Evolutionary conservation across 2,888 invertebrate genomes (phyloP), one percentile per base, ranked within the genome.

Genomic region (Hirtodrosophila cameraria): DNA sequence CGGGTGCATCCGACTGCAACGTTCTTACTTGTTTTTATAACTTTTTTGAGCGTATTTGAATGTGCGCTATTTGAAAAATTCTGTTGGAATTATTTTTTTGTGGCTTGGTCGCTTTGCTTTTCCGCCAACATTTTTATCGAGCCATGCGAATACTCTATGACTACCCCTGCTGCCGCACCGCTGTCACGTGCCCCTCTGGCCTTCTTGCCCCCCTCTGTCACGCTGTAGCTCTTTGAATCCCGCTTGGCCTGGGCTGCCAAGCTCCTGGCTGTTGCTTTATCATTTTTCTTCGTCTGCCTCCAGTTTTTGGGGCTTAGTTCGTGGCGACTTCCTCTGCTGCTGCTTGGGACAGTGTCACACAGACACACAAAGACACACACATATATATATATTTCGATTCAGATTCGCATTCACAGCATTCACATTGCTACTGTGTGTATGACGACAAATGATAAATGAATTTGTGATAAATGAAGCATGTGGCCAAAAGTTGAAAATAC

Each of bases 391-490:
- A 63, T 31, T 70, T 54, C 33, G 54, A 70, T 59, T 63, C 58
- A 71, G 57, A 60, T 63, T 70, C 61, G 31, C 62, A 57, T 55
- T 58, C 72, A 45, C 46, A 61, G 66, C 76, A 74, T 74, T 70
- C 53, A 60, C 62, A 45, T 57, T 69, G 60, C 52, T 23, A 33
- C 61, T 57, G 39, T 61, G 64, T 52, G 67, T 31, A 41, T 67
- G 79, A 71, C 72, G 84, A 86, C 86, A 84, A 84, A 84, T 84
- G 84, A 84, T 84, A 86, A 84, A 84, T 84, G 84, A 86, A 84
- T 86, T 84, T 86, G 84, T 84, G 84, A 84, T 84, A 84, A 86
- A 84, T 84, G 86, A 84, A 84, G 85, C 86, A 84, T 84, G 86
- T 86, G 84, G 86, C 82, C 73, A 86, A 86, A 86, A 84, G 81